Conservation (phyloP, 2,888 invertebrate species). For the Epsilonema sp. region DNA sequence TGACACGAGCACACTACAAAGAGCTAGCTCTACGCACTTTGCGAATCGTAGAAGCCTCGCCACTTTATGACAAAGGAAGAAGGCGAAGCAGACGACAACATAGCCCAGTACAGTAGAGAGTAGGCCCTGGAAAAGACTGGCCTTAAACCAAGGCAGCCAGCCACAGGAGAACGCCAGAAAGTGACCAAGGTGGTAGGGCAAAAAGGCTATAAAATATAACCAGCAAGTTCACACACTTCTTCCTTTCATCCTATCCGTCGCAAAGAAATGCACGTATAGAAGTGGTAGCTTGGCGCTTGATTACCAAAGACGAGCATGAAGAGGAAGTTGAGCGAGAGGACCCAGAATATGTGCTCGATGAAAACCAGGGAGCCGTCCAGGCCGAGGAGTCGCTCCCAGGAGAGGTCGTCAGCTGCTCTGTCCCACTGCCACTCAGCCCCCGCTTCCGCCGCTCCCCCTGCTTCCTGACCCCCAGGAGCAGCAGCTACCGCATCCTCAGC, state of each 20-base stretch:
- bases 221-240: background rate
- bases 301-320: conserved; percentile 76
- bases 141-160: conserved; percentile 42
- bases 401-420: conserved; percentile 74
- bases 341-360: conserved; percentile 97
- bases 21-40: too few species aligned
- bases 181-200: conserved; percentile 82
- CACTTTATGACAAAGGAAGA: conserved; percentile 62
- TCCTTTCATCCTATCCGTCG: background rate
- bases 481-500: conserved; percentile 5
- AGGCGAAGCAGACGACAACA: conserved; percentile 57
- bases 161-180: conserved; percentile 53
- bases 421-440: conserved; percentile 84
- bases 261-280: too few species aligned
- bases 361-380: conserved; percentile 90
- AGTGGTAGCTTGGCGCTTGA: too few species aligned
- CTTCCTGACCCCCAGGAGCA: conserved; percentile 5
- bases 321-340: conserved; percentile 81
- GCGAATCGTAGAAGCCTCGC: conserved; percentile 60
- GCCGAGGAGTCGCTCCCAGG: conserved; percentile 81
- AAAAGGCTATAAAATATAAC: conserved; percentile 47
- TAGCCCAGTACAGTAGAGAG: conserved; percentile 82
- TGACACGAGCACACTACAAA: too few species aligned
- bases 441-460: conserved; percentile 13
- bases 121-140: conserved; percentile 73